Evolutionary conservation across 2,888 invertebrate genomes (phyloP).

Genomic region (Melipona beecheii): DNA sequence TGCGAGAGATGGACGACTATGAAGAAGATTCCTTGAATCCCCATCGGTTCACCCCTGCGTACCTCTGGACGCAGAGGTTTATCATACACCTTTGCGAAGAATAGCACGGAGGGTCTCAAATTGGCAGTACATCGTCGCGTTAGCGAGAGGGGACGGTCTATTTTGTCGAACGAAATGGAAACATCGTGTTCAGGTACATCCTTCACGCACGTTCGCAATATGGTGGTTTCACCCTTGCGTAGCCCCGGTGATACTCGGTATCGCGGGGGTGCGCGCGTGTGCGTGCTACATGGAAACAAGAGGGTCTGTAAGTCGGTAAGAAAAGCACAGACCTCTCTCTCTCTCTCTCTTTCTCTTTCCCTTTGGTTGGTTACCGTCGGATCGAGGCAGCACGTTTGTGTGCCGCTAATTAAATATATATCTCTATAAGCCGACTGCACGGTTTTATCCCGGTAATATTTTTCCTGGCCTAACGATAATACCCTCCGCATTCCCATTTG

Average conservation of each 20-base stretch:
- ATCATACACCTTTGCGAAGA: not conserved
- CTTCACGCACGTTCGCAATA: conserved; percentile 19
- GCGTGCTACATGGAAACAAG: conserved; percentile 39
- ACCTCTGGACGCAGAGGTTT: not conserved
- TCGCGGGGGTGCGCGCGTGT: conserved; percentile 5
- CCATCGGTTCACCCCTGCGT: not conserved
- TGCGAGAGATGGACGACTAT: not conserved
- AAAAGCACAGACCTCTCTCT: conserved; percentile 24
- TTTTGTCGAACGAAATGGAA: conserved; percentile 52
- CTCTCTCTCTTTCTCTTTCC: not conserved
- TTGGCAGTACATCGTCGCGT: conserved; percentile 24
- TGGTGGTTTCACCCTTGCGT: conserved; percentile 23
- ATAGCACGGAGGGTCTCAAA: not conserved
- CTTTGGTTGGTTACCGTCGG: not conserved
- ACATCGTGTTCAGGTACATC: conserved; percentile 40
- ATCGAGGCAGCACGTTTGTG: not conserved
- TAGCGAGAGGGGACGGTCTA: conserved; percentile 28
- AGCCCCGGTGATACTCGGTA: conserved; percentile 7
- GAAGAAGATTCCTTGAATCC: not conserved
- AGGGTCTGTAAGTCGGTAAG: conserved; percentile 32
- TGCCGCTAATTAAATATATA: conserved; percentile 66
- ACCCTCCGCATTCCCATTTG: conserved; percentile 48
- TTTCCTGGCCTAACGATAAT: conserved; percentile 53
- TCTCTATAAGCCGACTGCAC: conserved; percentile 53
- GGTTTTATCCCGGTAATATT: conserved; percentile 55